Conservation (phyloP, 2,113 vertebrate species). For the Hydrolagus affinis region DNA sequence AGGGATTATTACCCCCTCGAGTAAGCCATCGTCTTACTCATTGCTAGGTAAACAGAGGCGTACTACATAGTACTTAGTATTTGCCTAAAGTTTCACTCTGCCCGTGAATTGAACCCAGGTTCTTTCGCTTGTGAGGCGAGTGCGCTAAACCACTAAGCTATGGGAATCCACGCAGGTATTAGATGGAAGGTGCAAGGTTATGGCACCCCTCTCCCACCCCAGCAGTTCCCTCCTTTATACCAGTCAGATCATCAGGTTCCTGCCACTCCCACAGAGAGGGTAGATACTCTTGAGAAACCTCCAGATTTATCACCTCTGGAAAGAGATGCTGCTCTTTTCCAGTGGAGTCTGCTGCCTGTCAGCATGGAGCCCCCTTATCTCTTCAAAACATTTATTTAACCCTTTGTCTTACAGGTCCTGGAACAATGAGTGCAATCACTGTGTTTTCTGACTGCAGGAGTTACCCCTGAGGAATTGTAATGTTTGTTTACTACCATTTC, state of each 20-base stretch:
- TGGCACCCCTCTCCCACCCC: conserved; percentile 53
- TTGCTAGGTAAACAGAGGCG: too few relatives aligned
- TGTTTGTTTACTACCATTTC: conserved; percentile 26
- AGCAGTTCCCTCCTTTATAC: conserved; percentile 47
- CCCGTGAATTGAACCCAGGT: too few relatives aligned
- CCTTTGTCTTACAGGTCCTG: conserved; percentile 66
- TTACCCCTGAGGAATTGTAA: conserved; percentile 6
- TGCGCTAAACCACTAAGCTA: too few relatives aligned
- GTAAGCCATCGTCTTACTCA: too few relatives aligned
- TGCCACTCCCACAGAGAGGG: conserved; percentile 44
- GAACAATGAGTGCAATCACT: conserved; percentile 57
- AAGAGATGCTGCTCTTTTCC: conserved; percentile 47
- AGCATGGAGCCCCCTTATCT: conserved; percentile 68
- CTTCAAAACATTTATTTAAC: conserved; percentile 76
- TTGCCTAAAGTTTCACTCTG: too few relatives aligned
- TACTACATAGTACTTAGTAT: neutral
- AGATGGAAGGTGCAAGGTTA: conserved; percentile 44
- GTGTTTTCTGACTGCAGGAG: conserved; percentile 36
- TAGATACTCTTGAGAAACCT: conserved; percentile 48
- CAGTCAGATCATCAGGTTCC: conserved; percentile 45
- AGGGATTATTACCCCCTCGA: too few relatives aligned
- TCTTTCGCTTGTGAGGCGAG: too few relatives aligned
- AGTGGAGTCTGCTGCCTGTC: conserved; percentile 70
- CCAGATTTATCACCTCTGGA: conserved; percentile 48
- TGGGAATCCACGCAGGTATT: conserved; percentile 39